Evolutionary conservation across 2,888 invertebrate genomes (phyloP).

Genomic region (Acronicta leporina): DNA sequence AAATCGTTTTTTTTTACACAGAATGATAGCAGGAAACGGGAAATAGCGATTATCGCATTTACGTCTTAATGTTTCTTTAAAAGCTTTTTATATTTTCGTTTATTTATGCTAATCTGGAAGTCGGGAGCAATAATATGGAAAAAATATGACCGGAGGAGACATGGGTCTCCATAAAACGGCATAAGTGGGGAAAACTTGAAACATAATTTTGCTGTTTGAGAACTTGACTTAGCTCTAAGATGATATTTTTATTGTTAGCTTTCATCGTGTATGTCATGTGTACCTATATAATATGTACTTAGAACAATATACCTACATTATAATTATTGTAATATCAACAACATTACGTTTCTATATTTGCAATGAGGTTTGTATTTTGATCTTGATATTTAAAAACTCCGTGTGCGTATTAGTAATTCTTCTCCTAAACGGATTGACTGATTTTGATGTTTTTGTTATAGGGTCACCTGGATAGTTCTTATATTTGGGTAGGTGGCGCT

Average conservation of each 20-base stretch:
- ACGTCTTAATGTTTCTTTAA: slow-evolving; percentile 70
- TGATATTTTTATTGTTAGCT: slow-evolving; percentile 56
- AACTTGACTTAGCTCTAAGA: slow-evolving; percentile 60
- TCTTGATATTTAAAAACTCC: too few relatives aligned
- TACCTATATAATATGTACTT: slow-evolving; percentile 3
- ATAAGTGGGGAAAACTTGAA: slow-evolving; percentile 73
- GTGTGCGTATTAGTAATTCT: too few relatives aligned
- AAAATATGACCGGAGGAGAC: slow-evolving; percentile 70
- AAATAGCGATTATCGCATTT: slow-evolving; percentile 65
- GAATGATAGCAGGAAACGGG: slow-evolving; percentile 58
- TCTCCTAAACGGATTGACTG: too few relatives aligned
- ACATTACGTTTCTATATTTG: too few relatives aligned
- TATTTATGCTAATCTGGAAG: slow-evolving; percentile 75
- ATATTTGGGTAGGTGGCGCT: too few relatives aligned
- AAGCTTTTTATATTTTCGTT: slow-evolving; percentile 72
- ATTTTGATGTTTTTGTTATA: too few relatives aligned
- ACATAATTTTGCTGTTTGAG: slow-evolving; percentile 73
- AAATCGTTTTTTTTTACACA: slow-evolving; percentile 58
- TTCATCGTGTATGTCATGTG: slow-evolving; percentile 38
- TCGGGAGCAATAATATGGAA: slow-evolving; percentile 72
- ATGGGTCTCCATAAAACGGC: slow-evolving; percentile 72
- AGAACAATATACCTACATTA: neutral
- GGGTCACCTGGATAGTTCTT: too few relatives aligned
- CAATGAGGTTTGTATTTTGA: too few relatives aligned
- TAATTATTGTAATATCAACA: too few relatives aligned